Evolutionary conservation across 2,888 invertebrate genomes (phyloP).

Genomic region (Nomada fucata): DNA sequence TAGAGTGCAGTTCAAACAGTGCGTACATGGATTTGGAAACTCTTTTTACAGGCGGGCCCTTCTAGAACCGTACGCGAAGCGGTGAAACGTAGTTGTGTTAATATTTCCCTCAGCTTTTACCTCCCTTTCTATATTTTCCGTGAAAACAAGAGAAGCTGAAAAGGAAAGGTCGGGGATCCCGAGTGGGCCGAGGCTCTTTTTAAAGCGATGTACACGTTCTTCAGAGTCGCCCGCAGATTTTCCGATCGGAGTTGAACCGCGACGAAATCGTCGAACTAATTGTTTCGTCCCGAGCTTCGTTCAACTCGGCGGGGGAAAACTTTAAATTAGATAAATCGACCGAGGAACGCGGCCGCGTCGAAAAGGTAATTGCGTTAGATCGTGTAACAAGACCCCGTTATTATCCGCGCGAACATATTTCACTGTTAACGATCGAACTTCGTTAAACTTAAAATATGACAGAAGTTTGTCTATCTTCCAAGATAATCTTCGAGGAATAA

Average conservation of each 20-base stretch:
- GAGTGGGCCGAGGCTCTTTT: neutral
- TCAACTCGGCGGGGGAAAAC: neutral
- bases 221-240: neutral
- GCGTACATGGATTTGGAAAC: neutral
- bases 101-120: neutral
- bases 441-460: no score
- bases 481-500: neutral
- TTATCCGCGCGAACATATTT: conserved; percentile 45
- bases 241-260: conserved; percentile 5
- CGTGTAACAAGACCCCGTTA: conserved; percentile 17
- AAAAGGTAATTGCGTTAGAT: conserved; percentile 46
- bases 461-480: neutral
- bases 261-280: conserved; percentile 10
- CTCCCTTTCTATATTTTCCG: neutral
- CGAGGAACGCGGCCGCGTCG: neutral
- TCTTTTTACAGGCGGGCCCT: neutral
- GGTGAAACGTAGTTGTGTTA: neutral
- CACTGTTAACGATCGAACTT: conserved; percentile 48
- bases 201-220: neutral
- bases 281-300: conserved; percentile 11
- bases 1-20: neutral
- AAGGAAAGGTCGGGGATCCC: neutral
- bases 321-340: conserved; percentile 24
- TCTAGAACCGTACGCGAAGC: neutral
- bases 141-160: neutral